Conservation (phyloP, 2,797 vertebrate genomes). For the Hapalemur alaotrensis region DNA sequence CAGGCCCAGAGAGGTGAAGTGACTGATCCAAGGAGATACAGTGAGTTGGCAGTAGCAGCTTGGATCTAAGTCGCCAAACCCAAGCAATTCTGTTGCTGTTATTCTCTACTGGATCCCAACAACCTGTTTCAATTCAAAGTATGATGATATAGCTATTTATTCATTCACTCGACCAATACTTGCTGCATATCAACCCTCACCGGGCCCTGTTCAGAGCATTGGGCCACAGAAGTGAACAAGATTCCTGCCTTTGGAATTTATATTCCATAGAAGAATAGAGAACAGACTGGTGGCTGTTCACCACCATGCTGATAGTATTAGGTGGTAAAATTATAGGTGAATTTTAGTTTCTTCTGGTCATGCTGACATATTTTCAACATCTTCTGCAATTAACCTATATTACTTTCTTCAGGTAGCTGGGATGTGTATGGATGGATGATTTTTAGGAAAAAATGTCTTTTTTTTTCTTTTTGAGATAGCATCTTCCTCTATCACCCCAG, state of each 20-base stretch:
- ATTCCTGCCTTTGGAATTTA: background rate
- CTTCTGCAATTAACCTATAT: background rate
- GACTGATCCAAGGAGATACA: background rate
- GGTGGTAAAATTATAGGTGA: background rate
- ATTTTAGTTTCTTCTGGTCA: background rate
- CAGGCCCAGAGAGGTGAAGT: background rate
- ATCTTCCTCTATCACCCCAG: background rate
- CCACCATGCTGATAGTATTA: background rate
- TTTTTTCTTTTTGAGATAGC: too few species aligned
- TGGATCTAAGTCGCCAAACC: background rate
- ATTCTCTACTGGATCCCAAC: background rate
- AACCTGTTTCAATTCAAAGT: background rate
- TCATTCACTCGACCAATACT: background rate
- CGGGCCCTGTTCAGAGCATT: background rate
- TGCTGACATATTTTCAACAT: background rate
- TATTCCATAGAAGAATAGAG: background rate
- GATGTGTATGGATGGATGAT: background rate
- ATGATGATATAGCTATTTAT: background rate
- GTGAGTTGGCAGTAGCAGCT: background rate
- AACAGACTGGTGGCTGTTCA: background rate
- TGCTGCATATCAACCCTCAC: fast-evolving
- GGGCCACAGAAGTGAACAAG: background rate
- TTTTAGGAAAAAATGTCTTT: background rate
- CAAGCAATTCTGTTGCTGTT: background rate
- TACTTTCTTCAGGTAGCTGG: background rate